Base-by-base conservation (phyloP, 2,888 invertebrate genomes). In the Anthrax anthrax region DNA sequence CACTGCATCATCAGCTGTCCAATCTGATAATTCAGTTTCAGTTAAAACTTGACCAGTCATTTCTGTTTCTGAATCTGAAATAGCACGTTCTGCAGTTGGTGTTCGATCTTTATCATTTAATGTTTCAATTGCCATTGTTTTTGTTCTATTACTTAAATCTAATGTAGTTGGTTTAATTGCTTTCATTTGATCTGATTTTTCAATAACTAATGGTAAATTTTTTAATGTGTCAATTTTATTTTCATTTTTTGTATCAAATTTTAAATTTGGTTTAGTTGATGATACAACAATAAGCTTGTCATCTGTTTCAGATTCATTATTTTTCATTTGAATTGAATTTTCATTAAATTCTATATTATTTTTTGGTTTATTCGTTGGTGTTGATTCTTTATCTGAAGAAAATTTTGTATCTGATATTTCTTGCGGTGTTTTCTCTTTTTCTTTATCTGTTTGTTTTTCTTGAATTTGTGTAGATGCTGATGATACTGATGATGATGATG, bases 11-110 rank as follows among this genome's bases (percentile, higher is more conserved):
- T 89, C 88, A 4, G 83, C 77, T 0, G 86, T 87, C 89, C 88
- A 89, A 62, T 90, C 89, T 0, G 87, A 88, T n/a, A 88, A 69
- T 60, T 89, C 89, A 0, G 88, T 88, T 64, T 89, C 89, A 0
- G 88, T 87, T 13, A 87, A 69, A 3, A 79, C 84, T 2, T 82
- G 76, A 0, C 81, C 81, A 0, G 80, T 80, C 2, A 74, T 72
- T 54, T 84, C 84, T 2, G 78, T 77, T 45, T 80, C 76, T 0
- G 84, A 83, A 54, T 81, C 81, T 0, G 84, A 83, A 54, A 73
- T 72, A 10, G 13, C 17, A 40, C 42, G 17, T 19, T 64, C 63
- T 1, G 58, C 66, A 0, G 68, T 68, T 18, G 68, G 67, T 14
- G 67, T 68, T 52, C 65, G 65, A 46, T 68, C 67, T 48, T 59